Evolutionary conservation across 2,113 vertebrate species (phyloP), one percentile per base, ranked within the genome.

Genomic region (Trogon melanurus): DNA sequence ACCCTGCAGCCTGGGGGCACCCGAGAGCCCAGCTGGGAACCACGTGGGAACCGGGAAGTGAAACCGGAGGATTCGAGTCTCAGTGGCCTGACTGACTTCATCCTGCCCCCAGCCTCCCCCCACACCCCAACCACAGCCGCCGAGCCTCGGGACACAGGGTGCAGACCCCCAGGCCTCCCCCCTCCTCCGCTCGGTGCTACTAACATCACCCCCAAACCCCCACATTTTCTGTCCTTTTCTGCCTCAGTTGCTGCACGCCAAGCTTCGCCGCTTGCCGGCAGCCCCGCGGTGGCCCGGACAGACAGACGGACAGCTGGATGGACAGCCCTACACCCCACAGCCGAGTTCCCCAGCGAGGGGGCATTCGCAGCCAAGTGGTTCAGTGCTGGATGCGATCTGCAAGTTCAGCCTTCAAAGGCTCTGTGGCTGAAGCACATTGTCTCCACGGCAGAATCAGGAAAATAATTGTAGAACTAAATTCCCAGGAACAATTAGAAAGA

Each of bases 51-150:
- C 38, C 0, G 8, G 45, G 81, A 96, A 89, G 36, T 66, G 87
- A 92, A 96, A 95, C 44, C 8, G 2, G 71, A 85, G 36, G 67
- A 71, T 10, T 72, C 22, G 19, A 92, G 84, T 18, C 17, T 4
- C 4, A 2, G 21, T 13, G 53, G 62, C 54, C 78, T 16, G 32
- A 38, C 57, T 91, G 32, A 38, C 57, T 91, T 72, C 85, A 79
- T 20, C 36, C 8, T 2, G 0, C 20, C 0, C 1, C 57, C 21
- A 72, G 53, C 62, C 34, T 3, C 1, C 6, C 53, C 54, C 67
- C 58, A 18, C 2, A 0, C 2, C 22, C 53, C 26, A 83, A 67
- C n/a, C n/a, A 41, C 0, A 0, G 75, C 21, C 4, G 4, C 4
- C 1, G 1, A 67, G 19, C 53, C 26, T 25, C 3, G 0, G 32